Percentiles rank a stretch among this genome's conserved stretches.
These are phyloP conservation scores for Xenopus laevis DNA, from an alignment of 2,113 vertebrate genomes.

Conservation along the genomic window DNA sequence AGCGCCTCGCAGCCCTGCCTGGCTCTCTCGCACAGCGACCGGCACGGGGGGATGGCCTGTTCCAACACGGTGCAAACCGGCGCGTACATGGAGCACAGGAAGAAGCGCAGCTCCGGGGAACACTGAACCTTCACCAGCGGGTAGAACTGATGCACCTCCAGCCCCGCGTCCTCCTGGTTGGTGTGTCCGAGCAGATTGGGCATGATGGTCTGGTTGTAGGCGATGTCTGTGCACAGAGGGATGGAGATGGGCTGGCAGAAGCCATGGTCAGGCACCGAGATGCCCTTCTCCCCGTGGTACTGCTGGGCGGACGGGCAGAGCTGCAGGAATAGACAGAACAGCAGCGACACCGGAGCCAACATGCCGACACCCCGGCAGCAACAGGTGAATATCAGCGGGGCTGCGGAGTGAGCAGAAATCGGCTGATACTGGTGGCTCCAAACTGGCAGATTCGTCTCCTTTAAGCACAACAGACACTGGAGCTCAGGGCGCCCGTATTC, in stretches of 20 bases:
- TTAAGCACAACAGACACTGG: too few relatives aligned
- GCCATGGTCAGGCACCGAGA: conserved; percentile 75
- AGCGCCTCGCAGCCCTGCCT: conserved; percentile 83
- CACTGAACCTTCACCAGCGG: conserved; percentile 89
- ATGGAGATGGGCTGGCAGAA: conserved; percentile 89
- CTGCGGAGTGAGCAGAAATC: conserved; percentile 26
- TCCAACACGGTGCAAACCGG: conserved; percentile 84
- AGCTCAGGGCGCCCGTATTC: too few relatives aligned
- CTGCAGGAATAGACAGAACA: conserved; percentile 43
- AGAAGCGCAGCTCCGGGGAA: conserved; percentile 83
- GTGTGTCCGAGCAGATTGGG: conserved; percentile 83
- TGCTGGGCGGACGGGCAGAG: conserved; percentile 57
- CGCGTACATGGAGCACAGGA: conserved; percentile 82
- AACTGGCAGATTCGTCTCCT: too few relatives aligned
- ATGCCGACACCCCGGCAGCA: not conserved
- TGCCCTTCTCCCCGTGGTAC: conserved; percentile 72
- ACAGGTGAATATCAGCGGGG: conserved; percentile 8
- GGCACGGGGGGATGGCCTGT: conserved; percentile 79
- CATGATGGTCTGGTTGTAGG: conserved; percentile 87
- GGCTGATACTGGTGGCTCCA: conserved; percentile 2
- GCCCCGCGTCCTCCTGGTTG: conserved; percentile 80
- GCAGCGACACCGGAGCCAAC: conserved; percentile 7
- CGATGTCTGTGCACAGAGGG: conserved; percentile 84
- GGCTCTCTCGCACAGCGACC: conserved; percentile 76
- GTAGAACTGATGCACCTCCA: conserved; percentile 88